Evolutionary conservation across 2,888 invertebrate species (phyloP).

Genomic region (Eupithecia exiguata): DNA sequence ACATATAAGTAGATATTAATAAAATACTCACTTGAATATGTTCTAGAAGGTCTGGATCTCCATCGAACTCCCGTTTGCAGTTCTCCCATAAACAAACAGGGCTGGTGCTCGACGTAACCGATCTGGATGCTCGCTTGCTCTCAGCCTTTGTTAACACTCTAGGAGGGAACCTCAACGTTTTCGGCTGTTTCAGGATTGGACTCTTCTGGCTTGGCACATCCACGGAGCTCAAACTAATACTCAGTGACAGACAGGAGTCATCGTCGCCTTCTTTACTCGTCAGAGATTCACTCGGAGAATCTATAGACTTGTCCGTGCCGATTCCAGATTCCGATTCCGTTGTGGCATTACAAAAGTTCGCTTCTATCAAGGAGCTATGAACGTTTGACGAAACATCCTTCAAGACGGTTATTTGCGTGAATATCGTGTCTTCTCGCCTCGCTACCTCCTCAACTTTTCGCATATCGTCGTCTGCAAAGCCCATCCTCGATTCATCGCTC

Average conservation of each 20-base stretch:
- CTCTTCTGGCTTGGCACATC: constrained; percentile 84
- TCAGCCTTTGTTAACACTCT: constrained; percentile 70
- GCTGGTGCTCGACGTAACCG: constrained; percentile 78
- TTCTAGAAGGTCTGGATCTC: constrained; percentile 91
- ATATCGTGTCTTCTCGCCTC: constrained; percentile 74
- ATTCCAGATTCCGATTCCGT: constrained; percentile 78
- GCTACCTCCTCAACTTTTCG: constrained; percentile 71
- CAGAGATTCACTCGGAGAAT: constrained; percentile 78
- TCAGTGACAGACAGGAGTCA: constrained; percentile 75
- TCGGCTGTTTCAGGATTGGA: constrained; percentile 91
- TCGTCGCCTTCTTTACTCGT: constrained; percentile 80
- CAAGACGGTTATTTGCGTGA: constrained; percentile 78
- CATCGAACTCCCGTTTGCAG: constrained; percentile 90
- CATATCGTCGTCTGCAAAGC: constrained; percentile 56
- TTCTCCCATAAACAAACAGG: constrained; percentile 92
- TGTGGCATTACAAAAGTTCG: constrained; percentile 67
- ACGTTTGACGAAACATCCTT: constrained; percentile 78
- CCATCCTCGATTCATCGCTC: constrained; percentile 48
- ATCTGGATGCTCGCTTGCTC: constrained; percentile 68
- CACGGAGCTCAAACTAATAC: constrained; percentile 74
- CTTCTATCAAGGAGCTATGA: constrained; percentile 75
- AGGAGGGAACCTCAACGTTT: constrained; percentile 91
- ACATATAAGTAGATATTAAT: background rate
- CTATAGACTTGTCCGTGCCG: constrained; percentile 79
- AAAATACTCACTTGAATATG: constrained; percentile 89